Percentiles rank a stretch among this genome's conserved stretches.
Evolutionary conservation across 2,797 vertebrate genomes (phyloP).

Genomic region (Acridotheres tristis): DNA sequence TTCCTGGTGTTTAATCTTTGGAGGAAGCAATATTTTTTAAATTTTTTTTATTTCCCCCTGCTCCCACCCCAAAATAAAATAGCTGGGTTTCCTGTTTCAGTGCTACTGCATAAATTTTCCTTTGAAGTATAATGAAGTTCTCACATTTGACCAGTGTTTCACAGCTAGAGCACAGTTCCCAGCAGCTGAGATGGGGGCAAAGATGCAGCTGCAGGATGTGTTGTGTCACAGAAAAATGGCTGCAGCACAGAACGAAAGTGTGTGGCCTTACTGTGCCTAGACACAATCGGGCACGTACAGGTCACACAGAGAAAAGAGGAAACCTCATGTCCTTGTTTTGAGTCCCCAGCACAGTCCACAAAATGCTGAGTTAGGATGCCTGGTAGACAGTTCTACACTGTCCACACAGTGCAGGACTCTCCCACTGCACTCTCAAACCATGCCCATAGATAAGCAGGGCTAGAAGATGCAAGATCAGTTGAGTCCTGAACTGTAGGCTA

Average conservation of each 20-base stretch:
- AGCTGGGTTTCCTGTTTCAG: background rate
- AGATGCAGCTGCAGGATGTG: background rate
- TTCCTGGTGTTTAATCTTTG: conserved; percentile 21
- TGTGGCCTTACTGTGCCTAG: background rate
- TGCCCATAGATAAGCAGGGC: background rate
- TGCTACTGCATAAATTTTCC: background rate
- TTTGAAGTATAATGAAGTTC: background rate
- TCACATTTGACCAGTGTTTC: background rate
- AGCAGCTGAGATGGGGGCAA: background rate
- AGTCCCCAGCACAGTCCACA: background rate
- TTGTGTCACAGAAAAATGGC: background rate
- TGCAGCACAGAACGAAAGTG: background rate
- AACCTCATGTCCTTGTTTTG: background rate
- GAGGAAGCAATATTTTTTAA: background rate
- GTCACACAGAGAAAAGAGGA: background rate
- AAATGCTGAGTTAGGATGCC: background rate
- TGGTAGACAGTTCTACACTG: background rate
- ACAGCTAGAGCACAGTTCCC: background rate
- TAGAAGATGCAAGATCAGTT: background rate
- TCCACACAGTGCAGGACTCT: background rate
- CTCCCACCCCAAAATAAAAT: background rate
- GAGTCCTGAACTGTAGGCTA: background rate
- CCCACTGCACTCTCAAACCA: background rate
- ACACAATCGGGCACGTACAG: background rate
- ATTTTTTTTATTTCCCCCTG: background rate